Percentiles rank a stretch among this genome's conserved stretches.
phyloP scores from a whole-genome alignment of 2,113 vertebrate genomes.

The Labrus mixtus region DNA sequence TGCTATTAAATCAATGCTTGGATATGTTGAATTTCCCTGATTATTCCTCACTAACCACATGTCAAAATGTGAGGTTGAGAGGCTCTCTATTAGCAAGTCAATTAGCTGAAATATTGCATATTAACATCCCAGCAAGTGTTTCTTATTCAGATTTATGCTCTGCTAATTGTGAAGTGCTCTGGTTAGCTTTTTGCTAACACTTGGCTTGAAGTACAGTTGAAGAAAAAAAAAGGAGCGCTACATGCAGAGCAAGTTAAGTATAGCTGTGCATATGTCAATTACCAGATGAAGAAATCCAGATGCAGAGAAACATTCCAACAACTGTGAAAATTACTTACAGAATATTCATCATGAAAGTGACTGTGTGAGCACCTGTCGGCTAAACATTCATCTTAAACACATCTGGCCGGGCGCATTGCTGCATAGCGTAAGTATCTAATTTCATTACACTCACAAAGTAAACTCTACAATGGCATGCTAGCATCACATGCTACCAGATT shows the following conservation, averaged over 20 bases:
- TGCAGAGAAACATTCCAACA: neutral
- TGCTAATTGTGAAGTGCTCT: neutral
- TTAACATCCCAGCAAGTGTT: neutral
- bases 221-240: neutral
- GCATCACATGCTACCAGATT: neutral
- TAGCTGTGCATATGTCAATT: neutral
- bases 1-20: conserved; percentile 14
- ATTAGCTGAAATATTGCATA: conserved; percentile 24
- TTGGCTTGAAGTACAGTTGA: neutral
- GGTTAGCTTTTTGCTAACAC: neutral
- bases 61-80: conserved; percentile 29
- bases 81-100: conserved; percentile 35
- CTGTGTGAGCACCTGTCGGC: neutral
- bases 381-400: conserved; percentile 1
- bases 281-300: neutral
- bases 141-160: conserved; percentile 11
- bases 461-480: neutral
- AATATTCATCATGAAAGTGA: neutral
- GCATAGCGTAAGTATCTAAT: neutral
- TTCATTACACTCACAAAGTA: neutral
- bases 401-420: neutral
- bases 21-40: conserved; percentile 28
- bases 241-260: neutral
- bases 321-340: neutral
- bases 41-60: conserved; percentile 14